These are phyloP conservation scores for Drosophila pallidifrons DNA, from an alignment of 1,140 invertebrate species.

Conservation along the genomic window DNA sequence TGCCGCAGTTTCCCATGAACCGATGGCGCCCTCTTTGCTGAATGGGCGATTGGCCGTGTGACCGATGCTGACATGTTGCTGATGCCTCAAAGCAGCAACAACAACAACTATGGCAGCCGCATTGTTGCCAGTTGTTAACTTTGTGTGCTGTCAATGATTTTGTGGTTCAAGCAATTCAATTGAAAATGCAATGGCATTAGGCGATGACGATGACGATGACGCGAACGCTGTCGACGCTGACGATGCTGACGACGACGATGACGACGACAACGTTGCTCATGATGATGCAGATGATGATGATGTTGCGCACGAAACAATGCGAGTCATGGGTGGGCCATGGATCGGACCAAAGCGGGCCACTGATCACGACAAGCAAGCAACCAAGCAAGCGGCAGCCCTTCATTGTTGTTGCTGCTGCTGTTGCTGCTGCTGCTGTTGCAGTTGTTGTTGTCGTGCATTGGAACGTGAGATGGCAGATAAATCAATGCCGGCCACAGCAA, in stretches of 20 bases:
- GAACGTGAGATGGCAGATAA: constrained; percentile 77
- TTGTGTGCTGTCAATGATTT: constrained; percentile 76
- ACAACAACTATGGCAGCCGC: constrained; percentile 33
- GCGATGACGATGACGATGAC: constrained; percentile 28
- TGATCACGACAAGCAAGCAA: constrained; percentile 38
- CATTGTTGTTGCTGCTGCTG: constrained; percentile 27
- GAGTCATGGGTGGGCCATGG: constrained; percentile 58
- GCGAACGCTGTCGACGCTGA: constrained; percentile 1
- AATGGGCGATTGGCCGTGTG: constrained; percentile 54
- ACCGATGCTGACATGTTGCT: constrained; percentile 69
- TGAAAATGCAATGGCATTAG: constrained; percentile 58
- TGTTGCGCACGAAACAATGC: constrained; percentile 62
- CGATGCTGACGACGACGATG: constrained; percentile 8
- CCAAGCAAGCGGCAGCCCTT: constrained; percentile 32
- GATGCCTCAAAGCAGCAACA: constrained; percentile 35
- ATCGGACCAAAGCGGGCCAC: constrained; percentile 32
- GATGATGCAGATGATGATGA: constrained; percentile 35
- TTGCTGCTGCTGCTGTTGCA: not conserved
- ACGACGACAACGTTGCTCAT: constrained; percentile 23
- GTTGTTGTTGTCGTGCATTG: constrained; percentile 39
- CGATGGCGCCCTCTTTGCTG: constrained; percentile 64
- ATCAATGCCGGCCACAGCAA: constrained; percentile 66
- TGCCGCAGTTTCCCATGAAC: constrained; percentile 75
- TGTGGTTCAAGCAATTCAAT: constrained; percentile 76
- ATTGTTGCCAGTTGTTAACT: constrained; percentile 58